A percentile compares a stretch with the other conserved stretches of the same genome.
Evolutionary conservation across 2,888 invertebrate genomes (phyloP).

Genomic region (Syrphus vitripennis): DNA sequence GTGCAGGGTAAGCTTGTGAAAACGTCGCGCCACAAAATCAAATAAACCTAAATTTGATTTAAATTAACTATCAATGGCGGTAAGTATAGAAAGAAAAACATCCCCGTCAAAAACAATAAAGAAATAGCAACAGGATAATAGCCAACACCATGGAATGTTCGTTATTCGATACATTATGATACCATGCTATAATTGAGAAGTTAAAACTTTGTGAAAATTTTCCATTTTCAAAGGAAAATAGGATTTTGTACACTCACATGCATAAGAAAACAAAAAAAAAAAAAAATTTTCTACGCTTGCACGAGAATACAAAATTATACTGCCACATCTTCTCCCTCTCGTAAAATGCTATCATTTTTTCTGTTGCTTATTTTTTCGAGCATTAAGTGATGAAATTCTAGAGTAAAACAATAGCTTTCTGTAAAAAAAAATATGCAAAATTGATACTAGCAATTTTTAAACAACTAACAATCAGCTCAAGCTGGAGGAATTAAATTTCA

Average conservation of each 20-base stretch:
- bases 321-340: not conserved
- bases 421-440: constrained; percentile 10
- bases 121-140: constrained; percentile 56
- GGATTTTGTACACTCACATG: constrained; percentile 27
- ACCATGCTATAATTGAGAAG: not conserved
- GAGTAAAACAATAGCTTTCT: constrained; percentile 32
- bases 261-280: constrained; percentile 45
- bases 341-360: not conserved
- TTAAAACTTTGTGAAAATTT: not conserved
- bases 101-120: not conserved
- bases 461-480: not conserved
- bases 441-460: constrained; percentile 13
- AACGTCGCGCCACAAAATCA: too few species aligned
- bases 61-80: too few species aligned
- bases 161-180: constrained; percentile 26
- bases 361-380: not conserved
- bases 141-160: constrained; percentile 38
- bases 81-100: not conserved
- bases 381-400: constrained; percentile 39
- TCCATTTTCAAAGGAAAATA: not conserved
- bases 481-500: constrained; percentile 2
- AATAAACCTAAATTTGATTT: too few species aligned
- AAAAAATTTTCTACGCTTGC: constrained; percentile 27
- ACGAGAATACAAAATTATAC: constrained; percentile 27
- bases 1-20: too few species aligned